Evolutionary conservation across 2,797 vertebrate species (phyloP).

Genomic region (Sarcoramphus papa): DNA sequence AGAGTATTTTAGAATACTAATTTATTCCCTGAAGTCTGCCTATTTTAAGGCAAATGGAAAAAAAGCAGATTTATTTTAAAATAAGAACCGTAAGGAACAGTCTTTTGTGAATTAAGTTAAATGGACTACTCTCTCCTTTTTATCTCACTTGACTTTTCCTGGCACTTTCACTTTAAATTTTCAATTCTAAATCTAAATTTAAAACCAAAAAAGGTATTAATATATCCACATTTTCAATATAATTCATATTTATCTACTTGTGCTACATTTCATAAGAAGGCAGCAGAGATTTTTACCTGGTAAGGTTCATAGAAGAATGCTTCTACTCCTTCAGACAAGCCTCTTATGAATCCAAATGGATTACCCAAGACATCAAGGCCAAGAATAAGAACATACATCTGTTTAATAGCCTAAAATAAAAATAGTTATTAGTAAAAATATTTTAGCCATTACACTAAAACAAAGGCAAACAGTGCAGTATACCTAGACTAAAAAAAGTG

Average conservation of each 20-base stretch:
- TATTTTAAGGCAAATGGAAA: background rate
- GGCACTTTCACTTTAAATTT: background rate
- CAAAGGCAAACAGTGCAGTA: background rate
- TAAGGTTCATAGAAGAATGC: slow-evolving; percentile 99
- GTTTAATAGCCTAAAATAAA: slow-evolving; percentile 90
- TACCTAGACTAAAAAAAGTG: background rate
- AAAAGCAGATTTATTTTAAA: background rate
- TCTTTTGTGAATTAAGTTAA: background rate
- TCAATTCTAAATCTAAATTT: background rate
- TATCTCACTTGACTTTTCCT: background rate
- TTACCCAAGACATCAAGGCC: slow-evolving; percentile 97
- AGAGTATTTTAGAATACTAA: background rate
- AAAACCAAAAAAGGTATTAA: background rate
- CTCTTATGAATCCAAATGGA: slow-evolving; percentile 94
- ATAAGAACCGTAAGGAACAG: rapidly evolving
- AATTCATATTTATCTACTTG: background rate
- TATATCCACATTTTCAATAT: background rate
- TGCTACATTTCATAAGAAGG: background rate
- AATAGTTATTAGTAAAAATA: background rate
- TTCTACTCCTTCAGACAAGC: slow-evolving; percentile 95
- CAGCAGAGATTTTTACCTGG: slow-evolving; percentile 77
- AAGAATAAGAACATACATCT: slow-evolving; percentile 97
- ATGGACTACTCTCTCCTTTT: background rate
- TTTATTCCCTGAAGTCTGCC: background rate
- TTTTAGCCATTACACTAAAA: background rate